phyloP scores from a whole-genome alignment of 2,797 vertebrate genomes.

The Choloepus didactylus region DNA sequence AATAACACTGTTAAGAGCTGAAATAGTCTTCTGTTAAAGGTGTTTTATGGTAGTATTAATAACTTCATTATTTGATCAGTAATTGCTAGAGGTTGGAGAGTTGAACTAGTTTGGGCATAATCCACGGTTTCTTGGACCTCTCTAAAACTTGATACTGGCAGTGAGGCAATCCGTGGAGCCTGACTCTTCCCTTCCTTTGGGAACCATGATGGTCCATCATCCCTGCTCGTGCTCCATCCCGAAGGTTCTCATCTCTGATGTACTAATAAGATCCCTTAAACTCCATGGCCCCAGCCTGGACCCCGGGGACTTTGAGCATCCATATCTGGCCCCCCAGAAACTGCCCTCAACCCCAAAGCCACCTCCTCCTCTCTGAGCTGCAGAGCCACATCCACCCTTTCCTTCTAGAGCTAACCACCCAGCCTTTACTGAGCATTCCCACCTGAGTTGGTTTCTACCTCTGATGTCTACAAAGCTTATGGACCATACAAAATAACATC shows the following conservation, averaged over 20 bases:
- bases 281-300: neutral
- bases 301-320: neutral
- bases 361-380: neutral
- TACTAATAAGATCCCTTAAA: neutral
- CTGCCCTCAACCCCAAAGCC: too few relatives aligned
- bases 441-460: neutral
- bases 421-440: neutral
- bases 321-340: neutral
- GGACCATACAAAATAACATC: neutral
- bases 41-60: neutral
- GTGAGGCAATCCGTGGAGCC: accelerated
- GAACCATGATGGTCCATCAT: neutral
- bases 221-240: accelerated
- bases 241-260: neutral
- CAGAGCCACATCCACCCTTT: neutral
- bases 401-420: neutral
- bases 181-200: neutral
- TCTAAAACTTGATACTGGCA: neutral
- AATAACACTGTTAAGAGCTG: neutral
- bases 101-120: neutral
- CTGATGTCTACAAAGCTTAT: neutral
- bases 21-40: neutral
- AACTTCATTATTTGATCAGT: neutral
- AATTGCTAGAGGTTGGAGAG: too few relatives aligned
- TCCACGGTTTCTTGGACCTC: accelerated